A percentile compares a stretch with the other conserved stretches of the same genome.
Conservation (phyloP, 2,888 invertebrate genomes). For the Idaea straminata region DNA sequence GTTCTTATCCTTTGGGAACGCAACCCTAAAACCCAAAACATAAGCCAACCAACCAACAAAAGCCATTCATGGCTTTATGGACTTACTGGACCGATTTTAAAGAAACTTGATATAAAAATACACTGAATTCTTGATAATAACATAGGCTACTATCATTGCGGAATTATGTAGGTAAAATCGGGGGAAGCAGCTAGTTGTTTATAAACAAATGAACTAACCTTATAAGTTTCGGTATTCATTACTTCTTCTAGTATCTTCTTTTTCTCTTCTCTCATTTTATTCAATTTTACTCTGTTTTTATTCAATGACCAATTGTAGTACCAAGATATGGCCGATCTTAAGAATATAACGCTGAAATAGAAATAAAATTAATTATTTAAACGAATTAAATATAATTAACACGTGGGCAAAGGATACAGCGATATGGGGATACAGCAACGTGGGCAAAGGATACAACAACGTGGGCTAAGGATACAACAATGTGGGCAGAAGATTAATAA, state of each 20-base stretch:
- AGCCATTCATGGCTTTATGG: no score
- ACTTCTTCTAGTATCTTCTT: slow-evolving; percentile 95
- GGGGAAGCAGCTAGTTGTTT: no score
- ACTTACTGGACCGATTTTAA: no score
- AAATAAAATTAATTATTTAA: slow-evolving; percentile 20
- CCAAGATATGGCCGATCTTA: slow-evolving; percentile 91
- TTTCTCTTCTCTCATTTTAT: slow-evolving; percentile 88
- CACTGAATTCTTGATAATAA: no score
- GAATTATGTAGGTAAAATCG: no score
- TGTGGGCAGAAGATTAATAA: neutral
- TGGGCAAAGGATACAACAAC: no score
- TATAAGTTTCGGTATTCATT: slow-evolving; percentile 98
- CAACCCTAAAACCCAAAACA: no score
- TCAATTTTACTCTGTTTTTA: slow-evolving; percentile 87
- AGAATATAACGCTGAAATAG: slow-evolving; percentile 87
- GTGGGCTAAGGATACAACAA: neutral
- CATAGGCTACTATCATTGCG: no score
- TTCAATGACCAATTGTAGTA: slow-evolving; percentile 92
- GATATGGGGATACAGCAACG: neutral
- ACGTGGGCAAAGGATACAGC: neutral
- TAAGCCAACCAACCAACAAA: no score
- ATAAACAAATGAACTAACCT: no score
- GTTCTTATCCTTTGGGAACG: no score
- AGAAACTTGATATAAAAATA: no score
- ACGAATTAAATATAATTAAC: neutral